Conservation (phyloP, 2,113 vertebrate genomes). For the Acinonyx jubatus region DNA sequence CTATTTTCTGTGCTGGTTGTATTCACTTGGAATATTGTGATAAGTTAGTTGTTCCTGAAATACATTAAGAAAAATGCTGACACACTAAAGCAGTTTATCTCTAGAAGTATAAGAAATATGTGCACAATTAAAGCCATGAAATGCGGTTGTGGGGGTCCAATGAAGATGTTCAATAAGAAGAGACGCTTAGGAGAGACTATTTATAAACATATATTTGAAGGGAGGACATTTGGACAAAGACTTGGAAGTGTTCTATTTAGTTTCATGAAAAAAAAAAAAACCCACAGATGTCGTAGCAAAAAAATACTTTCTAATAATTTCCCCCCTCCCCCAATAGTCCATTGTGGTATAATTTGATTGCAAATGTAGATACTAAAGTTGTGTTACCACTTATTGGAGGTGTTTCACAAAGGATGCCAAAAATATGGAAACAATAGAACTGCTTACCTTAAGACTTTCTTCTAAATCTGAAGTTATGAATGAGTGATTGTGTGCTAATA, state of each 20-base stretch:
- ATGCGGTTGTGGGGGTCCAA: not conserved
- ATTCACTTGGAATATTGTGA: not conserved
- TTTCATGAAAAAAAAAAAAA: not conserved
- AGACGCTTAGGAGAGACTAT: not conserved
- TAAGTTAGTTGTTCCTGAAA: not conserved
- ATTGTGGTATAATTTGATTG: not conserved
- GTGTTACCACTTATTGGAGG: not conserved
- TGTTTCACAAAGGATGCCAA: not conserved
- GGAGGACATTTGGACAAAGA: not conserved
- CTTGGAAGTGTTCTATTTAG: not conserved
- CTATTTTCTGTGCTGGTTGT: not conserved
- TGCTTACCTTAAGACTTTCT: not conserved
- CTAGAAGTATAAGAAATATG: not conserved
- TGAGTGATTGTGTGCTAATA: not conserved
- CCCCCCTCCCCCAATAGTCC: rapidly evolving
- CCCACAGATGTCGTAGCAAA: not conserved
- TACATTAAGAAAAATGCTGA: not conserved
- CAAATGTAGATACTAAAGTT: not conserved
- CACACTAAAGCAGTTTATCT: not conserved
- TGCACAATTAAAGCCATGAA: not conserved
- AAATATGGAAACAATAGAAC: not conserved
- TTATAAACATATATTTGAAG: not conserved
- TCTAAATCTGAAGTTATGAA: not conserved
- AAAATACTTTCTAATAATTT: not conserved
- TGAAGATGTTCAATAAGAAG: not conserved